Evolutionary conservation across 2,888 invertebrate genomes (phyloP).

Genomic region (Subacronicta megacephala): DNA sequence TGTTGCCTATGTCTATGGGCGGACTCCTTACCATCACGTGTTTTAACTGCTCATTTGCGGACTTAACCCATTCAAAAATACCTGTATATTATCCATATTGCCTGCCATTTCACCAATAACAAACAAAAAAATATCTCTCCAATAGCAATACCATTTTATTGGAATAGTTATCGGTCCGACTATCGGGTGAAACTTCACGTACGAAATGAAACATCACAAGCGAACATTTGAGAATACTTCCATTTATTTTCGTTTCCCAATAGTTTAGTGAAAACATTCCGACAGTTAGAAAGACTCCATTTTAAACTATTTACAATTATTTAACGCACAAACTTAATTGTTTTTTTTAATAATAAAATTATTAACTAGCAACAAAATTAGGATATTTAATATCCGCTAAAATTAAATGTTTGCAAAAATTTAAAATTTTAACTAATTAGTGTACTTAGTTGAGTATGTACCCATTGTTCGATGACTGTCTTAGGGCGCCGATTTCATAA

Average conservation of each 20-base stretch:
- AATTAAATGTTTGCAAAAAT: constrained; percentile 60
- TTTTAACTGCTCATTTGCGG: too few species aligned
- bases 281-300: constrained; percentile 82
- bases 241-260: constrained; percentile 85
- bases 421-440: constrained; percentile 56
- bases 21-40: too few species aligned
- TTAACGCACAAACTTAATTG: constrained; percentile 73
- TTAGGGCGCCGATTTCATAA: constrained; percentile 15
- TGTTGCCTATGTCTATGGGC: too few species aligned
- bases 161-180: constrained; percentile 21
- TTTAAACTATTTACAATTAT: constrained; percentile 83
- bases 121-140: constrained; percentile 2
- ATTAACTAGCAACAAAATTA: constrained; percentile 77
- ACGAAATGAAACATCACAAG: constrained; percentile 69
- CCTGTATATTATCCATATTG: not conserved
- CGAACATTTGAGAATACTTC: constrained; percentile 82
- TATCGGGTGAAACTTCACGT: constrained; percentile 9
- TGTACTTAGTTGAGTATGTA: constrained; percentile 63
- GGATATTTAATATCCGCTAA: constrained; percentile 82
- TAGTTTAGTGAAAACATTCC: constrained; percentile 84
- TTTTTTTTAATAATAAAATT: constrained; percentile 70
- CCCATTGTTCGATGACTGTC: constrained; percentile 57
- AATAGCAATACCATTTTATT: constrained; percentile 15
- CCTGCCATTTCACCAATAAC: not conserved
- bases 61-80: too few species aligned